Evolutionary conservation across 2,797 vertebrate genomes (phyloP).

Genomic region (Harpagifer antarcticus): DNA sequence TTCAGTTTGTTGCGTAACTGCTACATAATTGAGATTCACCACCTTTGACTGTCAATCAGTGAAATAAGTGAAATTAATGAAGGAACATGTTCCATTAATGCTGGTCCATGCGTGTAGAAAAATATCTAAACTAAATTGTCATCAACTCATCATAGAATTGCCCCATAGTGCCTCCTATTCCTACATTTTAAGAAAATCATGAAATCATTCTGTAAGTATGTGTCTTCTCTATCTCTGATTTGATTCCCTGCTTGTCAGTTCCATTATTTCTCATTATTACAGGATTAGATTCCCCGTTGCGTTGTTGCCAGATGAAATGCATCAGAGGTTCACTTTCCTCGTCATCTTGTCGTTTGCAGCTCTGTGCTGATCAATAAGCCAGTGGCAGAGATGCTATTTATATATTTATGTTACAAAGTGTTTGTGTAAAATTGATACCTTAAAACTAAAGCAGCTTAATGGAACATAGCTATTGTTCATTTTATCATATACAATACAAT

Average conservation of each 20-base stretch:
- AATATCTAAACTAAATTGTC: not conserved
- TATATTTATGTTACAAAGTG: not conserved
- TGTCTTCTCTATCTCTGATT: not conserved
- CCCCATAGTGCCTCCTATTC: too few relatives aligned
- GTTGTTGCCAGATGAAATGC: constrained; percentile 1
- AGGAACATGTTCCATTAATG: not conserved
- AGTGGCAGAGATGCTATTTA: not conserved
- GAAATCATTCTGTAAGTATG: not conserved
- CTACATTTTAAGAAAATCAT: not conserved
- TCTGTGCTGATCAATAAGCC: not conserved
- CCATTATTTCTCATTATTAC: not conserved
- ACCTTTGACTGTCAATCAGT: not conserved
- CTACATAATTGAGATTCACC: not conserved
- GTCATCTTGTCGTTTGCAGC: constrained; percentile 7
- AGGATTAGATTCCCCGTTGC: not conserved
- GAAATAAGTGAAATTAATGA: too few relatives aligned
- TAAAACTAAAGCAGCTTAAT: constrained; percentile 1
- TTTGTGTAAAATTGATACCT: not conserved
- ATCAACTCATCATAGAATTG: not conserved
- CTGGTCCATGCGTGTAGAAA: not conserved
- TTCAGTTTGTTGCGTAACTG: not conserved
- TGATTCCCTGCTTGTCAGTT: not conserved
- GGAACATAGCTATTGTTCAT: not conserved
- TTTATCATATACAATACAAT: too few relatives aligned
- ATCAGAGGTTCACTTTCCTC: not conserved